Percentiles rank a stretch among this genome's conserved stretches.
phyloP scores from a whole-genome alignment of 2,888 invertebrate species.

The Koerneria pararmatus region DNA sequence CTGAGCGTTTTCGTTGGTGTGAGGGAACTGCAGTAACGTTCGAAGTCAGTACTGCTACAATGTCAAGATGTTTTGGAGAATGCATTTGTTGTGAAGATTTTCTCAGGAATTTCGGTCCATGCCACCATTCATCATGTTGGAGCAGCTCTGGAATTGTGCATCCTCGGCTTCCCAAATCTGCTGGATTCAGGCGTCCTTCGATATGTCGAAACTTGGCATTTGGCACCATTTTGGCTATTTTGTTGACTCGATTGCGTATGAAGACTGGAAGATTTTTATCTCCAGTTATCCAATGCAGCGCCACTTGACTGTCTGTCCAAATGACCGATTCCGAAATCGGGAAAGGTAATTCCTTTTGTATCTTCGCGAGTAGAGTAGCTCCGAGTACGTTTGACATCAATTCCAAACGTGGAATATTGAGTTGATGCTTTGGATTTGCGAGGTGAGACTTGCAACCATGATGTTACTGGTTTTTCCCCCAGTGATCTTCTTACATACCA shows the following conservation, averaged over 20 bases:
- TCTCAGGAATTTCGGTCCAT: conserved; percentile 1
- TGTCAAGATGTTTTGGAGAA: no score
- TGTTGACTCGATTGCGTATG: background rate
- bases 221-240: background rate
- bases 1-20: no score
- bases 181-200: conserved; percentile 6
- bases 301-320: conserved; percentile 28
- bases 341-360: conserved; percentile 5
- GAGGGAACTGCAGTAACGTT: no score
- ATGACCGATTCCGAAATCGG: background rate
- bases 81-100: no score
- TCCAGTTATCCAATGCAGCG: conserved; percentile 5
- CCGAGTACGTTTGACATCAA: background rate
- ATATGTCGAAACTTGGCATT: background rate
- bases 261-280: background rate
- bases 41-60: no score
- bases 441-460: background rate
- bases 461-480: no score
- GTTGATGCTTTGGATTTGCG: background rate
- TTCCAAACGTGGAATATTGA: background rate
- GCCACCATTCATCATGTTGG: conserved; percentile 7
- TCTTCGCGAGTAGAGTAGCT: background rate
- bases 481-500: no score
- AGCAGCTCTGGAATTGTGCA: background rate
- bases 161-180: conserved; percentile 9